Base-by-base conservation (phyloP, 2,797 vertebrate species). In the Acipenser ruthenus region DNA sequence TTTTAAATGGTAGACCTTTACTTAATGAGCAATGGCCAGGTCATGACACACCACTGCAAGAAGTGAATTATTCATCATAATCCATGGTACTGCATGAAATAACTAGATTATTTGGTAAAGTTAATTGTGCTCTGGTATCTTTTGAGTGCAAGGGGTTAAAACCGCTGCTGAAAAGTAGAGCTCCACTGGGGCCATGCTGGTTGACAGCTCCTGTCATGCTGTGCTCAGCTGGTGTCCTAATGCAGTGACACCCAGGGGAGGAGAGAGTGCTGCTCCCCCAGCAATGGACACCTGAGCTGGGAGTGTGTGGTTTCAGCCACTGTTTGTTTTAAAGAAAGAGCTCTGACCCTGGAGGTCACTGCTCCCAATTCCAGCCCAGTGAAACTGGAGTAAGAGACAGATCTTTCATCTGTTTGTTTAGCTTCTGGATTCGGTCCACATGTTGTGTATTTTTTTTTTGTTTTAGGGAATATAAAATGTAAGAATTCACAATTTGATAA, bases 271-370 rank as follows among this genome's bases (percentile, higher is more conserved):
- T 68, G 71, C 67, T 74, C 75, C 64, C 68, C 63, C 63, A 69
- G 72, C 61, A 78, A 5, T 37, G 37, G 37, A 5, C 37, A 37
- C 37, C 37, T 37, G 37, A 37, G 37, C 37, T 72, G 75, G 70
- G 72, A 77, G 74, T 64, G 62, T 72, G 68, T 69, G 69, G 71
- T 76, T 71, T 78, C 72, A 68, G 69, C 65, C 73, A 78, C 77
- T 78, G 81, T 83, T 88, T 83, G 75, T 73, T 70, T 74, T 50
- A 58, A 74, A 72, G 37, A 68, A 73, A 79, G 73, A 74, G 74
- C 72, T 75, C 74, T 69, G 70, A 80, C 72, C 70, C 68, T 70
- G 70, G 72, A 79, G 73, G 74, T 72, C 69, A 6, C 68, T 68
- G 59, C 68, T 73, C 74, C 77, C 74, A 74, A 78, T 78, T 71